These are phyloP conservation scores for Trypoxylus dichotomus DNA, from an alignment of 1,140 invertebrate genomes.

Conservation along the genomic window DNA sequence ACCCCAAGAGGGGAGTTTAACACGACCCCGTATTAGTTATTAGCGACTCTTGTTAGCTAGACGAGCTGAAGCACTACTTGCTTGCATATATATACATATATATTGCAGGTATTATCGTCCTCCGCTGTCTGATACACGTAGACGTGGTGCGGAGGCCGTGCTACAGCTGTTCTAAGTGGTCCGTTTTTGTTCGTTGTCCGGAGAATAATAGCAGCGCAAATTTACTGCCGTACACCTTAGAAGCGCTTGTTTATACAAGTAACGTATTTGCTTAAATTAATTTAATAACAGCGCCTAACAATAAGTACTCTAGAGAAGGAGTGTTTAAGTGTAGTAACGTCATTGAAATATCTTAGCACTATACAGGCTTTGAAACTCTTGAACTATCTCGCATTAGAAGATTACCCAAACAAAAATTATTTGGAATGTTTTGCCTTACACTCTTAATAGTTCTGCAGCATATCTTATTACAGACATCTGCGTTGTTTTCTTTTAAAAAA, in stretches of 20 bases:
- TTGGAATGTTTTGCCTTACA: no score
- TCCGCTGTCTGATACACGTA: not conserved
- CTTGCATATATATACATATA: conserved; percentile 33
- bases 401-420: no score
- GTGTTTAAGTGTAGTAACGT: not conserved
- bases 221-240: conserved; percentile 5
- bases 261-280: conserved; percentile 21
- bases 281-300: not conserved
- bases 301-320: not conserved
- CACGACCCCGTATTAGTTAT: conserved; percentile 44
- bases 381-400: no score
- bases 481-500: no score
- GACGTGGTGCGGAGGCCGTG: not conserved
- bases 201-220: not conserved
- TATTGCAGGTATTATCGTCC: conserved; percentile 34
- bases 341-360: no score
- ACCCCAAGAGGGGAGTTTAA: conserved; percentile 42
- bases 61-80: conserved; percentile 38
- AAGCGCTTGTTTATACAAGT: conserved; percentile 10
- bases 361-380: no score
- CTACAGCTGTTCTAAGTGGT: conserved; percentile 13
- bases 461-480: no score
- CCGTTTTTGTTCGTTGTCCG: conserved; percentile 14
- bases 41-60: conserved; percentile 39
- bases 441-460: no score